These are phyloP conservation scores for Furcifer pardalis DNA, from an alignment of 2,797 vertebrate genomes.

Conservation along the genomic window DNA sequence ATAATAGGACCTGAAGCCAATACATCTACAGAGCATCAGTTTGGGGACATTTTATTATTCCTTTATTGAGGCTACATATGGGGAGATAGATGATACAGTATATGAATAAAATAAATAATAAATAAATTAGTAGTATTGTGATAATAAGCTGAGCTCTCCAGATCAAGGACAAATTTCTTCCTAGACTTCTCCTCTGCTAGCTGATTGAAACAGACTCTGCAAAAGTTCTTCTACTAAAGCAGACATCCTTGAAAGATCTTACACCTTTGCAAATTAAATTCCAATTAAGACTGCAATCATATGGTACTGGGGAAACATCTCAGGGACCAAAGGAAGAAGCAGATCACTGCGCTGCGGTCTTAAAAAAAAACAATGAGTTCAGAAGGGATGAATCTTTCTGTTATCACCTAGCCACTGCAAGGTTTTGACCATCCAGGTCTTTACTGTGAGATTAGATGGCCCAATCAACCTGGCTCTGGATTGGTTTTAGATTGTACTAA, in stretches of 20 bases:
- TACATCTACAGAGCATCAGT: no score
- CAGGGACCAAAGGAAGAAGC: no score
- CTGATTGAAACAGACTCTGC: conserved; percentile 10
- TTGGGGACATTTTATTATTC: neutral
- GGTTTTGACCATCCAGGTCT: no score
- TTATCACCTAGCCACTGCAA: no score
- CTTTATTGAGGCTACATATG: neutral
- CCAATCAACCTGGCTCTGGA: no score
- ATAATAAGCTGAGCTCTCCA: neutral
- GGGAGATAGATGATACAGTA: neutral
- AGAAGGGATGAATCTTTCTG: no score
- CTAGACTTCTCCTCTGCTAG: neutral
- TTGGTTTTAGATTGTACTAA: no score
- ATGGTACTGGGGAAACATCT: neutral
- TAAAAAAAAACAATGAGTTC: no score
- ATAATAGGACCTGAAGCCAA: no score
- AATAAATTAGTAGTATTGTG: neutral
- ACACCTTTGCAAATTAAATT: conserved; percentile 9
- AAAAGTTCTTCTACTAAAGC: neutral
- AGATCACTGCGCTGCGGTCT: no score
- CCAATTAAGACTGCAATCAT: neutral
- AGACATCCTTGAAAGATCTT: neutral
- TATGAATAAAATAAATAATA: no score
- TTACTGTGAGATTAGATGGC: no score
- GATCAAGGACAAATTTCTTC: conserved; percentile 12